Evolutionary conservation across 2,797 vertebrate genomes (phyloP), one percentile per base, ranked within the genome.

Genomic region (Orientallactaga sibirica): DNA sequence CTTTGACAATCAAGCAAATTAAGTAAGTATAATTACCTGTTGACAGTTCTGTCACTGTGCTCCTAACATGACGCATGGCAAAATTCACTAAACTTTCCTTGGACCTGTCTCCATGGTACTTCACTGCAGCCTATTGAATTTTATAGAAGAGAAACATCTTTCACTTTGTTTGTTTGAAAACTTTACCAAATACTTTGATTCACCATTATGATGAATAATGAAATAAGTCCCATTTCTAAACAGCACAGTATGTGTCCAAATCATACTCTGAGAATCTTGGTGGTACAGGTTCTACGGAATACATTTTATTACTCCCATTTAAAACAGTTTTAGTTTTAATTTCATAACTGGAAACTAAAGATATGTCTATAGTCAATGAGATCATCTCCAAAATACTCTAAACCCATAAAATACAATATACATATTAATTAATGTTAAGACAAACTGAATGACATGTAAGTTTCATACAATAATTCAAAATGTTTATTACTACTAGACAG

Each of bases 31-130:
- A 0, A 70, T 98, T 98, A 99, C 99, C 99, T 98, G 99, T 98
- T 99, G 99, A 99, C 48, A 99, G 98, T 97, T 99, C 98, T 3
- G 98, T 99, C 95, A 99, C 98, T 24, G 98, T 98, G 73, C 98
- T 99, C 68, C 98, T 99, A 95, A 99, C 99, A 96, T 99, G 99
- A 33, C 99, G 98, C 99, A 99, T 99, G 94, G 99, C 98, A 96
- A 99, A 99, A 86, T 91, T 98, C 80, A 99, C 98, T 77, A 99
- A 97, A 91, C 98, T 98, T n/a, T 99, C 98, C 97, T 99, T 99
- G 41, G 98, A 98, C 37, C 99, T 98, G 75, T 99, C 99, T 48
- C 99, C 99, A 0, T 96, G 98, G 82, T 99, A 99, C 96, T 99
- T 99, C 96, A 99, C 99, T 71, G 99, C 98, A 97, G 98, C 99